These are phyloP conservation scores for Melanotaenia parkinsoni DNA, from an alignment of 2,797 vertebrate species.

Conservation along the genomic window DNA sequence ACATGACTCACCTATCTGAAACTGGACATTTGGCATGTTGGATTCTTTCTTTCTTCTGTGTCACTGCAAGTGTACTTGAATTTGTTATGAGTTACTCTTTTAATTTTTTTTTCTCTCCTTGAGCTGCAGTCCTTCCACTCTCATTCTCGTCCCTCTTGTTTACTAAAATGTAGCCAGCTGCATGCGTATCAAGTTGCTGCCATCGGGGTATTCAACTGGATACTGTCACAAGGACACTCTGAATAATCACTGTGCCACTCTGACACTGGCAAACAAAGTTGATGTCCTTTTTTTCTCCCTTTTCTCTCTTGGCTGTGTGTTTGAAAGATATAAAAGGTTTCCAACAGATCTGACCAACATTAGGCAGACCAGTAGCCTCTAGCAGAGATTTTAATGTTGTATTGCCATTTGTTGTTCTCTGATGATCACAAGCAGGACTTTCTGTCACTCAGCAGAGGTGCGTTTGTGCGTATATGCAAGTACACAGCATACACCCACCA, in stretches of 20 bases:
- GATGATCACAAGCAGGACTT: conserved; percentile 39
- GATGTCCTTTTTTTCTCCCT: background rate
- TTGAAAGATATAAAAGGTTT: conserved; percentile 31
- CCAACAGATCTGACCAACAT: conserved; percentile 24
- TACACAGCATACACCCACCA: background rate
- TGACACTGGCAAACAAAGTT: conserved; percentile 2
- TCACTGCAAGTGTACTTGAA: conserved; percentile 11
- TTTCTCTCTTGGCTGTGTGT: conserved; percentile 9
- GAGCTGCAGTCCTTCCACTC: background rate
- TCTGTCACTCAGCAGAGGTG: conserved; percentile 2
- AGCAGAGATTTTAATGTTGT: conserved; percentile 16
- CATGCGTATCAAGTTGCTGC: conserved; percentile 14
- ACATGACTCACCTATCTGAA: conserved; percentile 32
- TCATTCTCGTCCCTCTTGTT: background rate
- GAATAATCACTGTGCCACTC: conserved; percentile 21
- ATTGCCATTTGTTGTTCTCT: conserved; percentile 22
- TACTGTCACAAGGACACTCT: conserved; percentile 26
- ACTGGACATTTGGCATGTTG: conserved; percentile 35
- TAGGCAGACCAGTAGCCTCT: conserved; percentile 5
- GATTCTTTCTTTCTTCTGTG: conserved; percentile 27
- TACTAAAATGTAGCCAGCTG: conserved; percentile 15
- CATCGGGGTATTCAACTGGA: conserved; percentile 31
- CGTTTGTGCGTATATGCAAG: background rate
- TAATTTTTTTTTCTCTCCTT: conserved; percentile 15
- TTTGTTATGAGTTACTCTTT: conserved; percentile 13